Evolutionary conservation across 2,888 invertebrate species (phyloP).

Genomic region (Caenorhabditis wallacei): DNA sequence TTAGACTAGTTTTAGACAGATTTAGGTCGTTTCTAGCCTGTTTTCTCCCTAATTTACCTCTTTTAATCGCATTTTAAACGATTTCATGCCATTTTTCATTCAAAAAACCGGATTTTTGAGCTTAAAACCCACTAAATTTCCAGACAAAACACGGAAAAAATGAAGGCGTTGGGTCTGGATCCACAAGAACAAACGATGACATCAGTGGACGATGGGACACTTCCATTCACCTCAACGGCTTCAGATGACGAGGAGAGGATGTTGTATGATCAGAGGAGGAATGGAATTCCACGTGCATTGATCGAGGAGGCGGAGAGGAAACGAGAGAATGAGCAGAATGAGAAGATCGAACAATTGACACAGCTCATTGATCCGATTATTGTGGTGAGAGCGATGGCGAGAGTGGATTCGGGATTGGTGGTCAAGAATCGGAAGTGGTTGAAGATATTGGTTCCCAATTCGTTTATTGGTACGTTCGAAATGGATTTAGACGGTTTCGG

Average conservation of each 20-base stretch:
- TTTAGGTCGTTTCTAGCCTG: no score
- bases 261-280: slow-evolving; percentile 73
- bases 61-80: no score
- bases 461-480: slow-evolving; percentile 90
- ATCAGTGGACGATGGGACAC: slow-evolving; percentile 70
- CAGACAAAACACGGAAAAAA: slow-evolving; percentile 68
- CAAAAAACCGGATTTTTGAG: neutral
- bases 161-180: slow-evolving; percentile 64
- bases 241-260: slow-evolving; percentile 72
- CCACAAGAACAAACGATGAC: slow-evolving; percentile 67
- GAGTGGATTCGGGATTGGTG: slow-evolving; percentile 96
- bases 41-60: no score
- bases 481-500: no score
- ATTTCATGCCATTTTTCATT: neutral
- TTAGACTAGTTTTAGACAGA: no score
- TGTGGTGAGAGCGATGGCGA: slow-evolving; percentile 94
- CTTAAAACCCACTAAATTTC: slow-evolving; percentile 8
- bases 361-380: slow-evolving; percentile 66
- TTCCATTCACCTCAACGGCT: slow-evolving; percentile 63
- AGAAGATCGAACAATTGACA: slow-evolving; percentile 58
- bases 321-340: slow-evolving; percentile 70
- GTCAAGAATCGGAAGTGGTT: slow-evolving; percentile 99
- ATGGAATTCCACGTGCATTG: slow-evolving; percentile 67
- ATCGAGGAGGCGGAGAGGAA: slow-evolving; percentile 67
- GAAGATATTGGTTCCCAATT: slow-evolving; percentile 98